Conservation (phyloP, 2,113 vertebrate genomes). For the Laticauda colubrina region DNA sequence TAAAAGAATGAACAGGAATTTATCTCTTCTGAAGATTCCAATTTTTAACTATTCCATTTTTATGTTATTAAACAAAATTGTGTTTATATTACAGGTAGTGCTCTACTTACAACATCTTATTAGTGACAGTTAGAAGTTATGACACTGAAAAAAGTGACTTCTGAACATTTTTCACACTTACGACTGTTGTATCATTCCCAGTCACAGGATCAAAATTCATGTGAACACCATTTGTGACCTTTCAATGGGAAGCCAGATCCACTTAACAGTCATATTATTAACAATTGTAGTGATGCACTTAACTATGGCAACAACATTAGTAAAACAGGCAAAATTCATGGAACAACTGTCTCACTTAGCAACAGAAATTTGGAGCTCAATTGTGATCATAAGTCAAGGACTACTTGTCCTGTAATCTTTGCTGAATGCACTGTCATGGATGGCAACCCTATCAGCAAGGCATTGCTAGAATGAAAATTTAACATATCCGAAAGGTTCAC, state of each 20-base stretch:
- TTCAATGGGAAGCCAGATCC: background rate
- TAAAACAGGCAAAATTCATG: background rate
- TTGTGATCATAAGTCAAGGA: background rate
- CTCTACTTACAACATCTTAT: background rate
- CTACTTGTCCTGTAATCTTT: background rate
- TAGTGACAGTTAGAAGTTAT: background rate
- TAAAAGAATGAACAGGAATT: background rate
- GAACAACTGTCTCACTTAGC: background rate
- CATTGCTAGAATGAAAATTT: background rate
- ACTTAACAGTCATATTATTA: background rate
- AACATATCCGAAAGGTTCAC: background rate
- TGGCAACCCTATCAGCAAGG: background rate
- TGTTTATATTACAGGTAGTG: background rate
- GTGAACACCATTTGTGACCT: background rate
- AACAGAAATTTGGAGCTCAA: background rate
- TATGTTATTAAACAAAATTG: background rate
- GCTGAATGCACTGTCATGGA: background rate
- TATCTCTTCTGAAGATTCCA: background rate
- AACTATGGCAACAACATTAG: background rate
- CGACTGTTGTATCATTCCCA: background rate
- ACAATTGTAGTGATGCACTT: background rate
- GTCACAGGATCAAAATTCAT: background rate
- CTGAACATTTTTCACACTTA: background rate
- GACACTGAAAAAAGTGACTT: background rate
- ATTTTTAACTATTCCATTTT: background rate